Percentiles rank a stretch among this genome's conserved stretches.
Evolutionary conservation across 2,888 invertebrate species (phyloP).

Genomic region (Tetranychus truncatus): DNA sequence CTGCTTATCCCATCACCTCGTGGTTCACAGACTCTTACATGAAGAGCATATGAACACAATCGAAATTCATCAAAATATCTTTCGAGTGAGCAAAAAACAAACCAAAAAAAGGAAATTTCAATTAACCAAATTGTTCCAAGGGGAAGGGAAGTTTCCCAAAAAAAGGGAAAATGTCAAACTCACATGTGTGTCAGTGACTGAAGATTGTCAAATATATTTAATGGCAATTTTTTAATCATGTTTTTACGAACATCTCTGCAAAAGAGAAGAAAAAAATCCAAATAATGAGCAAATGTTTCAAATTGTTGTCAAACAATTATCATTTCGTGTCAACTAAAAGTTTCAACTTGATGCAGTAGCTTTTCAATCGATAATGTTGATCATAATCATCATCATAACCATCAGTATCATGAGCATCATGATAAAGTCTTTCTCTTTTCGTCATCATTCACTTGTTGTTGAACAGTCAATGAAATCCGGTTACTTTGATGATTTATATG

Average conservation of each 20-base stretch:
- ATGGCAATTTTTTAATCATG: constrained; percentile 21
- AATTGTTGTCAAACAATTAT: not conserved
- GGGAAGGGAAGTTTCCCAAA: too few species aligned
- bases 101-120: not conserved
- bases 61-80: constrained; percentile 44
- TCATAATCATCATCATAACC: not conserved
- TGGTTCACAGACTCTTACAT: constrained; percentile 42
- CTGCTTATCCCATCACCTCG: constrained; percentile 44
- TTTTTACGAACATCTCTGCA: constrained; percentile 23
- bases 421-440: not conserved
- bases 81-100: constrained; percentile 20
- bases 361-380: not conserved
- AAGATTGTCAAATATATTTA: constrained; percentile 20
- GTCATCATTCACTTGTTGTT: not conserved
- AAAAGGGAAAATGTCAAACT: constrained; percentile 16
- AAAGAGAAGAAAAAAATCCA: not conserved
- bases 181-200: constrained; percentile 24
- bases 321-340: too few species aligned
- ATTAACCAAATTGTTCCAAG: not conserved
- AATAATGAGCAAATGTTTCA: not conserved
- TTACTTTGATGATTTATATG: not conserved
- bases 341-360: too few species aligned
- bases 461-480: not conserved
- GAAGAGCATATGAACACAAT: constrained; percentile 40
- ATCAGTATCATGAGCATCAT: not conserved